Evolutionary conservation across 2,888 invertebrate species (phyloP), one percentile per base, ranked within the genome.

Genomic region (Chromoteleia sp.): DNA sequence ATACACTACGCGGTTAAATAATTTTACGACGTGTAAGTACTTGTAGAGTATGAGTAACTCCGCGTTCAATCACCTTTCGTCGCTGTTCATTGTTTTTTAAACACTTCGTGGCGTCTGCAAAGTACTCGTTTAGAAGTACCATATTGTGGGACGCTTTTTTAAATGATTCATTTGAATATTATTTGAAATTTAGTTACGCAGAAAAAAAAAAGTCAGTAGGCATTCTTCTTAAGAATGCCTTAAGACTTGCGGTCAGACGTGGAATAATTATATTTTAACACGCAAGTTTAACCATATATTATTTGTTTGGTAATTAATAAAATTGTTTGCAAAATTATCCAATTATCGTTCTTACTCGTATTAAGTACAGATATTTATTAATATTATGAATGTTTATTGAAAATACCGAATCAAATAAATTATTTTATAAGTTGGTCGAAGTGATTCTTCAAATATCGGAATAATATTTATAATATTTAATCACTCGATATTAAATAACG

Each of bases 21-120:
- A 74, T 39, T 65, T 63, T 65, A 59, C n/a, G 65, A 65, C 39
- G 41, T 10, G 43, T 74, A 65, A 74, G 74, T 74, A 65, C 45
- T 73, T 10, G 21, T 15, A n/a, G 50, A 48, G 58, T 21, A 71
- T 61, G 50, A 63, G 63, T 63, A 54, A 54, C 25, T 59, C 6
- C 6, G 63, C 63, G 63, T 63, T 30, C 70, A 50, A 15, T 59
- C 36, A 68, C 68, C 68, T 68, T 14, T 43, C 29, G 15, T 29
- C 6, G 14, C 12, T 17, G 10, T 15, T 0, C 43, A 54, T 68
- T 68, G 43, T 54, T 43, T 58, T 36, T 59, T 52, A 17, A 67
- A 50, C 41, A 43, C 43, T 19, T 36, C 1, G 0, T 14, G 29
- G 50, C 12, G 17, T 43, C 4, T 17, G 17, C 17, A n/a, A 45